phyloP scores from a whole-genome alignment of 1,140 invertebrate genomes.

The Ectropis grisescens region DNA sequence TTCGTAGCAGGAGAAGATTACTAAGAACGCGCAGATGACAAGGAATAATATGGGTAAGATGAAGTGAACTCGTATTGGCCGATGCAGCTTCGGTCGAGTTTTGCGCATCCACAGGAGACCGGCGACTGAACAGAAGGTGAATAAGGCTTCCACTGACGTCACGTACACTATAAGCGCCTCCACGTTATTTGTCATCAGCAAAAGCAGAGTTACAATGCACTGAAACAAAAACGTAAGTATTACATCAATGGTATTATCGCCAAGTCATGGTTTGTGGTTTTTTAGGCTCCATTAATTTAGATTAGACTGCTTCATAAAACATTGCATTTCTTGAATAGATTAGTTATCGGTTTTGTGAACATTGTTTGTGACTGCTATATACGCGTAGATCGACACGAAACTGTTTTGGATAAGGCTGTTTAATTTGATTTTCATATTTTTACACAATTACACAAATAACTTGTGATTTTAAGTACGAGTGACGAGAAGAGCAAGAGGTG shows the following conservation, averaged over 20 bases:
- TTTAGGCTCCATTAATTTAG: constrained; percentile 2
- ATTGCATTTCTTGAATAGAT: no score
- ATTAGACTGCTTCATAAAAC: constrained; percentile 4
- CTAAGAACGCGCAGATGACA: constrained; percentile 86
- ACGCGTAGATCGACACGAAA: no score
- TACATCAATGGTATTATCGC: neutral
- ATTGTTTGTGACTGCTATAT: no score
- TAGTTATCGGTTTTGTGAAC: no score
- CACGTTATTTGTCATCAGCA: constrained; percentile 89
- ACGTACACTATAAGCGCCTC: constrained; percentile 94
- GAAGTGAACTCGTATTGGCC: constrained; percentile 85
- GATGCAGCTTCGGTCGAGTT: constrained; percentile 77
- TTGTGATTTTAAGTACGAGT: no score
- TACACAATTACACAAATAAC: no score
- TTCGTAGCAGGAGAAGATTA: constrained; percentile 84
- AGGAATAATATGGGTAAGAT: constrained; percentile 87
- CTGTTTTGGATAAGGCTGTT: no score
- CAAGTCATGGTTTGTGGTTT: no score
- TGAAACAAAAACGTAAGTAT: constrained; percentile 65
- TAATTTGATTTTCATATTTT: no score
- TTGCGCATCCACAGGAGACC: constrained; percentile 90
- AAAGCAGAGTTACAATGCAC: constrained; percentile 84
- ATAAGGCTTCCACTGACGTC: constrained; percentile 94
- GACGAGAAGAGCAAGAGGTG: no score
- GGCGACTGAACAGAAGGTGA: constrained; percentile 89